Conservation (phyloP, 2,888 invertebrate genomes). For the Cataglyphis cursor region DNA sequence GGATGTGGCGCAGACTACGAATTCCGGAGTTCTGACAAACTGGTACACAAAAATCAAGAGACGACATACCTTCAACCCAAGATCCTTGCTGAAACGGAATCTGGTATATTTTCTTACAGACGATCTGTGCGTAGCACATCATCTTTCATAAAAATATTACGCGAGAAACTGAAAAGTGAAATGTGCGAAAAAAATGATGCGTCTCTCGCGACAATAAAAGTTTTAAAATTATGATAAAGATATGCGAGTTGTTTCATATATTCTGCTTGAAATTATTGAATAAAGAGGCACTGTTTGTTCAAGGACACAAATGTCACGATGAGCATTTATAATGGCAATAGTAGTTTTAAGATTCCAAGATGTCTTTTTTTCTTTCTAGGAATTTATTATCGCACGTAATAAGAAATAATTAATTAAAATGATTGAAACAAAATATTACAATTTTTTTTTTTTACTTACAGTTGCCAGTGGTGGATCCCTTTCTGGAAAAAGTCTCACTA, state of each 20-base stretch:
- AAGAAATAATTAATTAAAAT: background rate
- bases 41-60: conserved; percentile 84
- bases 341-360: background rate
- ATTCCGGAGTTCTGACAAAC: conserved; percentile 81
- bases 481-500: conserved; percentile 94
- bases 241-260: background rate
- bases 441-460: conserved; percentile 87
- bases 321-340: conserved; percentile 7
- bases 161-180: background rate
- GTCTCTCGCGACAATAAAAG: background rate
- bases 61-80: conserved; percentile 81
- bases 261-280: background rate
- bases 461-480: conserved; percentile 96
- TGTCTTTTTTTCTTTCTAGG: background rate
- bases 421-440: background rate
- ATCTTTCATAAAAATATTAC: background rate
- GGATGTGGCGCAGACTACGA: conserved; percentile 76
- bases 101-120: conserved; percentile 77
- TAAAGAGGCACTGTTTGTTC: background rate
- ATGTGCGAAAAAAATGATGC: background rate
- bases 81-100: conserved; percentile 80
- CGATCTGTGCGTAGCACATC: background rate
- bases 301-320: background rate
- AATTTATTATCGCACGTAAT: background rate
- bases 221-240: background rate